Conservation (phyloP, 1,140 invertebrate species). For the Zaprionus lachaisei region DNA sequence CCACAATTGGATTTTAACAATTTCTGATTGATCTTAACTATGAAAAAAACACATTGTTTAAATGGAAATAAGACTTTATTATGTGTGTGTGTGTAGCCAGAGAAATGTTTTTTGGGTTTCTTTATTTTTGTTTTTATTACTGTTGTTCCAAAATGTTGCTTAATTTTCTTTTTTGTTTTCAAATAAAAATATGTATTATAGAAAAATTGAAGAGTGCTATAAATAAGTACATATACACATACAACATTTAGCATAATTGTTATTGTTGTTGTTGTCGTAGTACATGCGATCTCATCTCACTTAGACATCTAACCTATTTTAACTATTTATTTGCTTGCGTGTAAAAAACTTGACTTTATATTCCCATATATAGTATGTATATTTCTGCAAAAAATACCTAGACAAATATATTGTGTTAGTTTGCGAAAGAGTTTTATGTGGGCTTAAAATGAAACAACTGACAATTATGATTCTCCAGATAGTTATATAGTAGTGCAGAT, state of each 20-base stretch:
- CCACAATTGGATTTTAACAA: neutral
- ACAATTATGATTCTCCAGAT: conserved; percentile 15
- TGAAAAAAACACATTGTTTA: neutral
- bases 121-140: conserved; percentile 48
- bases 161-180: conserved; percentile 38
- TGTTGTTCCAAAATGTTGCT: conserved; percentile 49
- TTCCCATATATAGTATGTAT: conserved; percentile 7
- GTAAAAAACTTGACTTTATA: conserved; percentile 32
- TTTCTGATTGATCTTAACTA: conserved; percentile 1
- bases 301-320: conserved; percentile 61
- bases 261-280: conserved; percentile 66
- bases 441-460: conserved; percentile 23
- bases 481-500: conserved; percentile 9
- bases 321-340: conserved; percentile 41
- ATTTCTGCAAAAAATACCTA: conserved; percentile 17
- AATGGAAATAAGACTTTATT: conserved; percentile 33
- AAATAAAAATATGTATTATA: conserved; percentile 47
- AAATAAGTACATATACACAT: conserved; percentile 59
- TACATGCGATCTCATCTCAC: conserved; percentile 50
- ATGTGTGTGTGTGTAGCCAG: conserved; percentile 37
- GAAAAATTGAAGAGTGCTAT: conserved; percentile 55
- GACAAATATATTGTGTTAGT: conserved; percentile 6
- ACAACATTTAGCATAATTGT: conserved; percentile 40
- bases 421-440: neutral
- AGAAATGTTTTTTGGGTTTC: conserved; percentile 51